phyloP scores from a whole-genome alignment of 2,113 vertebrate species.

The Paramisgurnus dabryanus region DNA sequence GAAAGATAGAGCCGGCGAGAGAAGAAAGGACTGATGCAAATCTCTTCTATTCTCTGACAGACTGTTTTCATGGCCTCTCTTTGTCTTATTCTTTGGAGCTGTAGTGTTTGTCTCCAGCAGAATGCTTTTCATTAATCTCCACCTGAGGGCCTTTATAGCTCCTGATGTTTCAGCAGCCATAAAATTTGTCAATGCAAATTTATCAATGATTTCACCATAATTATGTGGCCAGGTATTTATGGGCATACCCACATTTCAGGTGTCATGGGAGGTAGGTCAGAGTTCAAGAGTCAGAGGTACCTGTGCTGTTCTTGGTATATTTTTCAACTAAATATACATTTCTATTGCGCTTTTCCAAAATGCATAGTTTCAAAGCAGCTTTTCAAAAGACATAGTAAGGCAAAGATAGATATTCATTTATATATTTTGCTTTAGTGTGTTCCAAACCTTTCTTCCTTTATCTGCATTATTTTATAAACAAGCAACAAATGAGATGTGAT shows the following conservation, averaged over 20 bases:
- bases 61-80: slow-evolving; percentile 32
- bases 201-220: slow-evolving; percentile 12
- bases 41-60: slow-evolving; percentile 21
- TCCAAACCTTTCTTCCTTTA: no score
- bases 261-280: slow-evolving; percentile 1
- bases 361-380: no score
- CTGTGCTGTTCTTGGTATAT: not conserved
- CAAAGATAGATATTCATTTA: no score
- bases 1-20: slow-evolving; percentile 41
- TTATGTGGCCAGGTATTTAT: slow-evolving; percentile 25
- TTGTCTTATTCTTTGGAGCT: slow-evolving; percentile 35
- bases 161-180: slow-evolving; percentile 20
- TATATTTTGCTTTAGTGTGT: no score
- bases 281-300: slow-evolving; percentile 1
- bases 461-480: no score
- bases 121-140: slow-evolving; percentile 33
- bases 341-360: no score
- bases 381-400: no score
- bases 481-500: no score
- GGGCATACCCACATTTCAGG: not conserved
- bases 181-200: slow-evolving; percentile 8
- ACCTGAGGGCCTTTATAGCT: slow-evolving; percentile 34
- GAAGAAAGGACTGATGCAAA: slow-evolving; percentile 44
- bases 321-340: no score
- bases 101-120: slow-evolving; percentile 26